phyloP scores from a whole-genome alignment of 1,140 invertebrate genomes.

The Conopomorpha cramerella region DNA sequence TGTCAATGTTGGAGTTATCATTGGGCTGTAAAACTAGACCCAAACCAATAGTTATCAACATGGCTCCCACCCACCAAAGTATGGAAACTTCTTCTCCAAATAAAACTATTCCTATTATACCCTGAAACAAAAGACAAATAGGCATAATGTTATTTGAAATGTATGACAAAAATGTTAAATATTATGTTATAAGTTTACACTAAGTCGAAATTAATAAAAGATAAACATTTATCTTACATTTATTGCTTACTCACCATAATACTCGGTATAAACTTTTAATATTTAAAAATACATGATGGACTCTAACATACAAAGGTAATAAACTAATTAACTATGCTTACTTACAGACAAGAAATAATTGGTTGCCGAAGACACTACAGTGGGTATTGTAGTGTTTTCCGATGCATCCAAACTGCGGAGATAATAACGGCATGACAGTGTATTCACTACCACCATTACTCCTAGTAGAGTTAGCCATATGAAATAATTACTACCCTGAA shows the following conservation, averaged over 20 bases:
- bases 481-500: slow-evolving; percentile 31
- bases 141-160: no score
- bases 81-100: slow-evolving; percentile 60
- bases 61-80: slow-evolving; percentile 61
- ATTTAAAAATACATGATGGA: no score
- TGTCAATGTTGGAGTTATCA: slow-evolving; percentile 10
- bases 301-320: background rate
- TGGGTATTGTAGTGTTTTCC: slow-evolving; percentile 63
- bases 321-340: slow-evolving; percentile 4
- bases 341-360: slow-evolving; percentile 69
- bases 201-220: no score
- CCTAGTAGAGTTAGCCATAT: slow-evolving; percentile 35
- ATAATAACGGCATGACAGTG: slow-evolving; percentile 64
- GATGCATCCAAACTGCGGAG: slow-evolving; percentile 62
- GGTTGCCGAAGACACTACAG: slow-evolving; percentile 63
- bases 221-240: no score
- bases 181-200: no score
- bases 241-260: no score
- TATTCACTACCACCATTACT: slow-evolving; percentile 64
- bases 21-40: slow-evolving; percentile 34
- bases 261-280: no score
- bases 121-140: slow-evolving; percentile 32
- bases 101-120: slow-evolving; percentile 54
- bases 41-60: slow-evolving; percentile 57
- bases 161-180: no score